These are phyloP conservation scores for Squalus acanthias DNA, from an alignment of 2,797 vertebrate species.

Conservation along the genomic window DNA sequence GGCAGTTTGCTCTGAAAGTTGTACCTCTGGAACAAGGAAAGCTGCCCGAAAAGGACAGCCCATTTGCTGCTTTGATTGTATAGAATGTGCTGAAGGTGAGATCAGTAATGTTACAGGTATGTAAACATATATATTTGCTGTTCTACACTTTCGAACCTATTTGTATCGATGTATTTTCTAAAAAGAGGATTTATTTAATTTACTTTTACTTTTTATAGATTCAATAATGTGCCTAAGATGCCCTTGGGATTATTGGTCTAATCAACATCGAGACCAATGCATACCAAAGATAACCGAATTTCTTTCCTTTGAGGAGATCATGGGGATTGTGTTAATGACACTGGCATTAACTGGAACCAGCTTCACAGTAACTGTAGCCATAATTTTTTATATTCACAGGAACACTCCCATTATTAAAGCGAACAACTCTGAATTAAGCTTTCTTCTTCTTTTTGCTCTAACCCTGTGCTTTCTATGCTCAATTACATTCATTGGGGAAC, in stretches of 20 bases:
- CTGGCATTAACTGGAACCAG: constrained; percentile 55
- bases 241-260: background rate
- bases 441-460: constrained; percentile 64
- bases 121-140: background rate
- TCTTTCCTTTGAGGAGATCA: constrained; percentile 53
- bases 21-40: constrained; percentile 52
- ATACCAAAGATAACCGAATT: constrained; percentile 54
- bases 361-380: constrained; percentile 50
- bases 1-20: constrained; percentile 58
- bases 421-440: constrained; percentile 68
- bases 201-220: background rate
- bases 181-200: background rate
- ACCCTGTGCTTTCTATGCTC: constrained; percentile 64
- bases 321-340: constrained; percentile 59
- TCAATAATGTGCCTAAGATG: background rate
- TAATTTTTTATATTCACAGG: constrained; percentile 56
- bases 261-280: constrained; percentile 46
- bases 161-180: background rate
- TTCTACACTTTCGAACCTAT: background rate
- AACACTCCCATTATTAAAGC: constrained; percentile 61
- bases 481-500: constrained; percentile 46
- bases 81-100: constrained; percentile 54
- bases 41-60: constrained; percentile 52
- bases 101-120: constrained; percentile 57
- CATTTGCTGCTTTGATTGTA: constrained; percentile 59